These are phyloP conservation scores for Oscheius sp. DNA, from an alignment of 2,888 invertebrate species.

Conservation along the genomic window DNA sequence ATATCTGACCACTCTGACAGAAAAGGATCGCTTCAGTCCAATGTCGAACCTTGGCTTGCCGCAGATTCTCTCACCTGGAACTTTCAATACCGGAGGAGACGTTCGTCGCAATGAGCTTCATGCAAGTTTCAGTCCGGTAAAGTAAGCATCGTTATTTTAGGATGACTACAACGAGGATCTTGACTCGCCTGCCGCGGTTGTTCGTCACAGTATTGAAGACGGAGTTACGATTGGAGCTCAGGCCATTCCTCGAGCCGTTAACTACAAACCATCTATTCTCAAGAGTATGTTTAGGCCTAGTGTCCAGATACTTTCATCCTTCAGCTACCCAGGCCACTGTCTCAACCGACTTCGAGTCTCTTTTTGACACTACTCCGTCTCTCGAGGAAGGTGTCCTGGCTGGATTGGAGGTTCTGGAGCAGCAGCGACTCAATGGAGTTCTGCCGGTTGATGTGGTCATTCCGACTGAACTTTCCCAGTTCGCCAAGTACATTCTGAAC, in stretches of 20 bases:
- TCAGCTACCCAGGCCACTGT: slow-evolving; percentile 7
- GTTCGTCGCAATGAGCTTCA: not conserved
- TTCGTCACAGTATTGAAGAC: not conserved
- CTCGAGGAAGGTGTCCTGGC: not conserved
- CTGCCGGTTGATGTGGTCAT: slow-evolving; percentile 8
- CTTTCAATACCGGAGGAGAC: not conserved
- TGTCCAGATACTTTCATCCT: not conserved
- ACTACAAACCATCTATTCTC: slow-evolving; percentile 26
- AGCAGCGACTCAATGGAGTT: slow-evolving; percentile 14
- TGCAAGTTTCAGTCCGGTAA: not conserved
- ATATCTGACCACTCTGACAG: slow-evolving; percentile 1
- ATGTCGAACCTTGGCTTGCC: no score
- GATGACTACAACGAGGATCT: slow-evolving; percentile 16
- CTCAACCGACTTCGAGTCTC: slow-evolving; percentile 5
- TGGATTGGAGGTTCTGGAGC: slow-evolving; percentile 3
- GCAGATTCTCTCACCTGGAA: no score
- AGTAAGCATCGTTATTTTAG: not conserved
- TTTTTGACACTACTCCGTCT: slow-evolving; percentile 8
- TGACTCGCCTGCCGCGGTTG: no score
- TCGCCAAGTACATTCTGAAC: slow-evolving; percentile 3
- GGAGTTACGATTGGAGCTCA: slow-evolving; percentile 9
- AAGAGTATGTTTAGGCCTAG: slow-evolving; percentile 13
- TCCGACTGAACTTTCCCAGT: not conserved
- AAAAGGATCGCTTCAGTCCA: not conserved
- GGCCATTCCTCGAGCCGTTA: not conserved